phyloP scores from a whole-genome alignment of 2,797 vertebrate genomes.

The Sebastes ruberrimus region DNA sequence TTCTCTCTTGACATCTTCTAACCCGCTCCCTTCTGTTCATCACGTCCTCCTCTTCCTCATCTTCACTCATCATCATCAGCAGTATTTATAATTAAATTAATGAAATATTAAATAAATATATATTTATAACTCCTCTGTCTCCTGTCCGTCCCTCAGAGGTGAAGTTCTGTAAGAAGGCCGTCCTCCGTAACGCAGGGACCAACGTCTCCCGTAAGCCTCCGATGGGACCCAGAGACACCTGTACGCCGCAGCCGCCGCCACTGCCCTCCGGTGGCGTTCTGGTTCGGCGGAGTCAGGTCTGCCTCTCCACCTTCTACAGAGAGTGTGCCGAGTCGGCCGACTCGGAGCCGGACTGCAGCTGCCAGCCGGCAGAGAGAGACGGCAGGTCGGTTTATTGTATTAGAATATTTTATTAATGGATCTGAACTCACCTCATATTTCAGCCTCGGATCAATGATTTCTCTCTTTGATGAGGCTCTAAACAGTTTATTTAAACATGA shows the following conservation, averaged over 20 bases:
- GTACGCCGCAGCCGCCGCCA: conserved; percentile 10
- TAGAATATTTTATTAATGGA: neutral
- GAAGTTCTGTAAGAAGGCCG: conserved; percentile 51
- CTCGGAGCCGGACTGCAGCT: conserved; percentile 60
- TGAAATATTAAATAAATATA: no score
- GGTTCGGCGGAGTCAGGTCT: conserved; percentile 78
- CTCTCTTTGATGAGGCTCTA: neutral
- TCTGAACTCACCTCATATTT: neutral
- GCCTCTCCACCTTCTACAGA: conserved; percentile 81
- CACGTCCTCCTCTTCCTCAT: no score
- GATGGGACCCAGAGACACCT: conserved; percentile 31
- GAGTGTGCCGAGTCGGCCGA: conserved; percentile 72
- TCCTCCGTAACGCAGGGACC: conserved; percentile 37
- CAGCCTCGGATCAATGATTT: neutral
- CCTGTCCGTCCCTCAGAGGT: conserved; percentile 48
- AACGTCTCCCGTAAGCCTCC: conserved; percentile 69
- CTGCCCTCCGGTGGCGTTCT: conserved; percentile 40
- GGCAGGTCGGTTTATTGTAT: conserved; percentile 62
- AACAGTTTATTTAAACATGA: neutral
- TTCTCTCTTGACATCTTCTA: no score
- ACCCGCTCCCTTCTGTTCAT: no score
- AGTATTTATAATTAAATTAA: no score
- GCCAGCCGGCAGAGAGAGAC: conserved; percentile 53
- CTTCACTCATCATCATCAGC: no score
- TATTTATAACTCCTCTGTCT: neutral